These are phyloP conservation scores for Alcedo quadribrachys DNA, from an alignment of 2,797 vertebrate species.

Conservation along the genomic window DNA sequence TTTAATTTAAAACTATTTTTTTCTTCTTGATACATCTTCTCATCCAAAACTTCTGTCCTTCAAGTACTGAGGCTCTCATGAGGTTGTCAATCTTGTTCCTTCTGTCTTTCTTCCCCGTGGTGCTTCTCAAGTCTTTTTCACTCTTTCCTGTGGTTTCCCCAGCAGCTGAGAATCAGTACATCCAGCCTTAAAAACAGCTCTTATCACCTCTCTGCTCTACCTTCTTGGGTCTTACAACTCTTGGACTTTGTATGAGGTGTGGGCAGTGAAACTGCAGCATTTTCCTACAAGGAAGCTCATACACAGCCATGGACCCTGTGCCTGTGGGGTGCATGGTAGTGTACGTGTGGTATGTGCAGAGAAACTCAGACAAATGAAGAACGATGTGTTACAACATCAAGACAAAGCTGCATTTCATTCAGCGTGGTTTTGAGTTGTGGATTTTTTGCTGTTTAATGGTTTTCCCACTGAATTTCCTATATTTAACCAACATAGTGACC, in stretches of 20 bases:
- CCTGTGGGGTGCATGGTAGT: rapidly evolving
- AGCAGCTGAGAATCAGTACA: not conserved
- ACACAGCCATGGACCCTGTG: rapidly evolving
- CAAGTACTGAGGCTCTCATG: not conserved
- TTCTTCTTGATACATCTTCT: not conserved
- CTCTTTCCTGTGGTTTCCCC: not conserved
- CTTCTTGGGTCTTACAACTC: not conserved
- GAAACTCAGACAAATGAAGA: not conserved
- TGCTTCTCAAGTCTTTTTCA: not conserved
- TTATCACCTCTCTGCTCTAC: not conserved
- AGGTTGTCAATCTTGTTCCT: not conserved
- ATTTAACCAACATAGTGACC: not conserved
- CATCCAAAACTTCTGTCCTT: not conserved
- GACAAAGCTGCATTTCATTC: not conserved
- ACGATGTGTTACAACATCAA: not conserved
- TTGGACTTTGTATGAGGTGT: not conserved
- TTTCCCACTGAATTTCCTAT: not conserved
- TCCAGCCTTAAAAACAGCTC: not conserved
- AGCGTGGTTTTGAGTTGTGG: not conserved
- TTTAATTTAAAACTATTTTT: not conserved
- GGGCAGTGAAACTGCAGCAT: not conserved
- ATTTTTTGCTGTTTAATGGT: not conserved
- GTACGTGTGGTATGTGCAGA: rapidly evolving
- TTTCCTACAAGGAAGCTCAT: not conserved
- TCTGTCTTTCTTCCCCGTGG: not conserved